These are phyloP conservation scores for Strigops habroptila DNA, from an alignment of 2,113 vertebrate species.

Conservation along the genomic window DNA sequence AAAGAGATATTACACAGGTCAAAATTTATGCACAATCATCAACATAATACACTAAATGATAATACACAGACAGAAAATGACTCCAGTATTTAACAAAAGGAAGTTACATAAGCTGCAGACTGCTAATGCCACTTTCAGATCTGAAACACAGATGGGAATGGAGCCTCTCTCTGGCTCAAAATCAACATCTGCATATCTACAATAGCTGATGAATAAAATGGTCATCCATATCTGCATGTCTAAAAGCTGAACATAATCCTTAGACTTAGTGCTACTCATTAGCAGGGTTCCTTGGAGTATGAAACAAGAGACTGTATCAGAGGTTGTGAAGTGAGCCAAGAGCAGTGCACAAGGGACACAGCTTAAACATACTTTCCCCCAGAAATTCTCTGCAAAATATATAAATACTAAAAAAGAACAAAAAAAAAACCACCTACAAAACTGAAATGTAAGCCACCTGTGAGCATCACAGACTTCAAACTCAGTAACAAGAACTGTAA, in stretches of 20 bases:
- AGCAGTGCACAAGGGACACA: not conserved
- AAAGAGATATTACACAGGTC: conserved; percentile 73
- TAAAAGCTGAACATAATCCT: not conserved
- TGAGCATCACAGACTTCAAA: not conserved
- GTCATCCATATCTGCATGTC: not conserved
- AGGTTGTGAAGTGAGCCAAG: not conserved
- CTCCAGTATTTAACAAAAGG: not conserved
- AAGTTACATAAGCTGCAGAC: not conserved
- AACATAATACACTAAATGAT: not conserved
- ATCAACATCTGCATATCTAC: not conserved
- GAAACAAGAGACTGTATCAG: not conserved
- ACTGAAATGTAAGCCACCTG: not conserved
- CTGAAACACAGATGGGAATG: not conserved
- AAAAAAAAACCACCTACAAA: not conserved
- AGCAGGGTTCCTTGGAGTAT: not conserved
- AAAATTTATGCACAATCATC: conserved; percentile 16
- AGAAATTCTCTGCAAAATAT: not conserved
- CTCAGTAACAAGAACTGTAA: not conserved
- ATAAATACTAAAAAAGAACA: not conserved
- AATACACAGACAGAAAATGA: not conserved
- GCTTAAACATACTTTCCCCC: not conserved
- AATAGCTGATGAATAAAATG: not conserved
- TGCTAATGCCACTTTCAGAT: not conserved
- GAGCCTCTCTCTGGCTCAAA: not conserved
- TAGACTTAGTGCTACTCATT: not conserved